A percentile compares a stretch with the other conserved stretches of the same genome.
Evolutionary conservation across 2,888 invertebrate species (phyloP).

Genomic region (Amblyjoppa fuscipennis): DNA sequence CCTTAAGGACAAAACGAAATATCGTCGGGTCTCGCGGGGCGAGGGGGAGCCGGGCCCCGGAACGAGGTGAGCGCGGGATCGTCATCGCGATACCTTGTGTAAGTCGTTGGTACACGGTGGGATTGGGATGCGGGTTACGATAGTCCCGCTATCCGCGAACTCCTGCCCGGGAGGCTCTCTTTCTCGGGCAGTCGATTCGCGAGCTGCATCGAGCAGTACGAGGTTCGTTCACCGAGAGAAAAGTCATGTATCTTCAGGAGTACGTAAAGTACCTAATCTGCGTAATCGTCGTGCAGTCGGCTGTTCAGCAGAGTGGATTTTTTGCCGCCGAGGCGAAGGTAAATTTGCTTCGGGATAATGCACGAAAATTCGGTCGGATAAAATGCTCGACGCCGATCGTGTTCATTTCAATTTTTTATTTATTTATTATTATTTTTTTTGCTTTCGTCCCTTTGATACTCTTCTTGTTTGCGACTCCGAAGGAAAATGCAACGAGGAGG

Average conservation of each 20-base stretch:
- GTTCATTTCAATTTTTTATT: background rate
- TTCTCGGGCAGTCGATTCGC: conserved; percentile 57
- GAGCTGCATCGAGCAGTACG: conserved; percentile 49
- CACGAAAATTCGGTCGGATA: no score
- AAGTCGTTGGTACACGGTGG: conserved; percentile 32
- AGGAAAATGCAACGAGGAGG: conserved; percentile 65
- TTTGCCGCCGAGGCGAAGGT: conserved; percentile 49
- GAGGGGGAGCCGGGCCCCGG: background rate
- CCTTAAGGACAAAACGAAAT: conserved; percentile 34
- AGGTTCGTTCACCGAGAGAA: conserved; percentile 68
- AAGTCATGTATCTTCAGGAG: conserved; percentile 80
- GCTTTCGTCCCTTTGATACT: background rate
- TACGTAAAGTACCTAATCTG: conserved; percentile 79
- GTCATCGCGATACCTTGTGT: conserved; percentile 3
- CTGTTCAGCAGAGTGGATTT: conserved; percentile 27
- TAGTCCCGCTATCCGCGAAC: conserved; percentile 75
- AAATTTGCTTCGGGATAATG: background rate
- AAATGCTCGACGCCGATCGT: no score
- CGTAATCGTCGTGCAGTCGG: conserved; percentile 53
- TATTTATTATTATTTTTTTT: background rate
- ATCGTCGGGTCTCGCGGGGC: background rate
- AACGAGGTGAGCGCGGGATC: conserved; percentile 31
- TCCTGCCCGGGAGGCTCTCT: background rate
- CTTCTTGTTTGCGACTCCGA: conserved; percentile 1
- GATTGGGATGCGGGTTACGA: conserved; percentile 76